phyloP scores from a whole-genome alignment of 2,113 vertebrate species.

The Pseudorasbora parva region DNA sequence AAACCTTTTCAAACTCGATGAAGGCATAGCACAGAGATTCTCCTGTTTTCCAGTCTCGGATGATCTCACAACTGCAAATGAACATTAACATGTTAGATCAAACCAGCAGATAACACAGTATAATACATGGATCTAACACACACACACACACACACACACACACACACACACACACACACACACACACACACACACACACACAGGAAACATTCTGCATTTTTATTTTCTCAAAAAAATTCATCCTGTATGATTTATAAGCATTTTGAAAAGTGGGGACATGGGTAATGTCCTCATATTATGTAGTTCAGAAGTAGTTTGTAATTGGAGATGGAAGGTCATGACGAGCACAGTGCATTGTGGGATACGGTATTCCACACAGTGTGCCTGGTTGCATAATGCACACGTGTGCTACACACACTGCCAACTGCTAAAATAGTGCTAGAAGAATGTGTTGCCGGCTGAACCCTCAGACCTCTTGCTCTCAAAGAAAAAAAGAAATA shows the following conservation, averaged over 20 bases:
- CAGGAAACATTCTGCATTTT: no score
- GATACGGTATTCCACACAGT: background rate
- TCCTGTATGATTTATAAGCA: no score
- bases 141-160: no score
- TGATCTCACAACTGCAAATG: conserved; percentile 92
- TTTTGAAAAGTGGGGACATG: no score
- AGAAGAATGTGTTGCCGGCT: background rate
- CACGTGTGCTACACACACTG: background rate
- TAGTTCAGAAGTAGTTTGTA: background rate
- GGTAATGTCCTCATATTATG: no score
- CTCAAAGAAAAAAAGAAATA: background rate
- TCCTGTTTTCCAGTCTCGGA: conserved; percentile 93
- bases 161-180: no score
- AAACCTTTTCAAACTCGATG: conserved; percentile 98
- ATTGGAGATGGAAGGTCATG: background rate
- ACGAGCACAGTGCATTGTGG: background rate
- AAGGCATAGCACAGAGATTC: conserved; percentile 98
- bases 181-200: no score
- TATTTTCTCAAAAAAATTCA: no score
- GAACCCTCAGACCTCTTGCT: background rate
- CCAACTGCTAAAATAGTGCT: background rate
- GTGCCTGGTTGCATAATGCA: background rate
- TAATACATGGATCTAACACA: no score
- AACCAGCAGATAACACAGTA: background rate
- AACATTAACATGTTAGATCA: conserved; percentile 40